These are phyloP conservation scores for Orthonyx spaldingii DNA, from an alignment of 2,113 vertebrate genomes.

Conservation along the genomic window DNA sequence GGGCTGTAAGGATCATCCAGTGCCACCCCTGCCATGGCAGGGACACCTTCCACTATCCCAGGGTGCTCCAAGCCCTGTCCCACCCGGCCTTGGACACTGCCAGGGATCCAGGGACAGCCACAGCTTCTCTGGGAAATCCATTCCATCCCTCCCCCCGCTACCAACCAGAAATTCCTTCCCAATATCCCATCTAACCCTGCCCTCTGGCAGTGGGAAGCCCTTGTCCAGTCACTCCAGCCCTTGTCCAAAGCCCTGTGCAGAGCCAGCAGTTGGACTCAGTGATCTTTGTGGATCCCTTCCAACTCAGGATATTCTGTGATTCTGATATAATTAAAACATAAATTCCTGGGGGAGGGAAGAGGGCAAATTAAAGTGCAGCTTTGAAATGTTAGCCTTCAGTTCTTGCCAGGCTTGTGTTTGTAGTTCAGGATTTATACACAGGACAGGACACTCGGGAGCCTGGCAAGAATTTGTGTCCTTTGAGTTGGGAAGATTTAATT, in stretches of 20 bases:
- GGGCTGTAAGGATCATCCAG: accelerated
- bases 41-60: not conserved
- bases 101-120: not conserved
- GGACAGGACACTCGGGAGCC: not conserved
- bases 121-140: not conserved
- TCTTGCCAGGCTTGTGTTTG: not conserved
- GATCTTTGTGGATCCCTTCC: not conserved
- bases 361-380: not conserved
- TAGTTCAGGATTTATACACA: not conserved
- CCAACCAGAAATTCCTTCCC: not conserved
- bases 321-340: not conserved
- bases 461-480: not conserved
- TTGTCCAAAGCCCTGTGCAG: not conserved
- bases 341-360: not conserved
- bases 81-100: not conserved
- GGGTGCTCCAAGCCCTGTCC: not conserved
- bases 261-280: not conserved
- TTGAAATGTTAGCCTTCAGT: not conserved
- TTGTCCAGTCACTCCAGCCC: not conserved
- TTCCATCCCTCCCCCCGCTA: accelerated
- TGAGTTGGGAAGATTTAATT: not conserved
- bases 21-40: not conserved
- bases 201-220: not conserved
- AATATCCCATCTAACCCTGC: accelerated
- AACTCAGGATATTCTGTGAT: not conserved